Percentiles rank a stretch among this genome's conserved stretches.
These are phyloP conservation scores for Parasteatoda tepidariorum DNA, from an alignment of 1,140 invertebrate species.

Conservation along the genomic window DNA sequence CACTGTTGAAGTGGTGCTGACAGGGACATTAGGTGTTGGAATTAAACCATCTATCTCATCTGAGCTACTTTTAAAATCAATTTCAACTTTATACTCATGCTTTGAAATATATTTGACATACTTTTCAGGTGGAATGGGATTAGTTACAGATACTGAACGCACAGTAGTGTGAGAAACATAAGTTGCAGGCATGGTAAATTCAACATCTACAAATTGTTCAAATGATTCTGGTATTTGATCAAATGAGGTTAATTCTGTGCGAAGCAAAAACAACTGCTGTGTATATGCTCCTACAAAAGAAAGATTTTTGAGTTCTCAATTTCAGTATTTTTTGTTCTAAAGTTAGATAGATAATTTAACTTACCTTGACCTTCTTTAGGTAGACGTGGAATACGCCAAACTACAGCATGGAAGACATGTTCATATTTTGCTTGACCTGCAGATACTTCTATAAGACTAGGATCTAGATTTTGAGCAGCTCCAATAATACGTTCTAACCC, in stretches of 20 bases:
- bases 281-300: constrained; percentile 89
- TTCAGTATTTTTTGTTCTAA: too few species aligned
- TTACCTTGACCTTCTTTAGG: constrained; percentile 97
- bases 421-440: constrained; percentile 99
- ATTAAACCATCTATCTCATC: constrained; percentile 55
- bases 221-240: constrained; percentile 96
- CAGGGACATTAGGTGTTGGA: constrained; percentile 19
- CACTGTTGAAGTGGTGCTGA: constrained; percentile 41
- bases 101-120: constrained; percentile 97
- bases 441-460: constrained; percentile 96
- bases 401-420: constrained; percentile 95
- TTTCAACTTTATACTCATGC: constrained; percentile 84
- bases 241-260: constrained; percentile 93
- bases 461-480: constrained; percentile 84
- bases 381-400: constrained; percentile 96
- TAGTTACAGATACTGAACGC: constrained; percentile 85
- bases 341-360: too few species aligned
- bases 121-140: constrained; percentile 96
- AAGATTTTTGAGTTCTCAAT: too few species aligned
- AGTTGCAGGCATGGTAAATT: constrained; percentile 99
- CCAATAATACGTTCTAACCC: constrained; percentile 94
- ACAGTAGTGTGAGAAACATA: constrained; percentile 97
- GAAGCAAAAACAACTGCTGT: constrained; percentile 92
- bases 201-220: constrained; percentile 87
- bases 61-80: constrained; percentile 60